These are phyloP conservation scores for Molossus molossus DNA, from an alignment of 2,797 vertebrate species.

Conservation along the genomic window DNA sequence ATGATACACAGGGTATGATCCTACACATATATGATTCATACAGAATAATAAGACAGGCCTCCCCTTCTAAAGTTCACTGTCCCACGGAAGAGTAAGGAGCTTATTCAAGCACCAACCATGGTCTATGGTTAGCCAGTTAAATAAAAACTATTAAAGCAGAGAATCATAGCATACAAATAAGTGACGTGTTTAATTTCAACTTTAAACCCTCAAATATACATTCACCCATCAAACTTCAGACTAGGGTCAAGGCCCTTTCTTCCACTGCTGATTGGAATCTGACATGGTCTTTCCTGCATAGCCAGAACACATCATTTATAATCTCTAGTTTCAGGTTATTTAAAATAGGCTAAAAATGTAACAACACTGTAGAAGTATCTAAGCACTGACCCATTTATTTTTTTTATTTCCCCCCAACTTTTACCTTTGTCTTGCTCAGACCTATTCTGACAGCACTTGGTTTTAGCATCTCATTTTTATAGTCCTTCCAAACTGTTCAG, in stretches of 20 bases:
- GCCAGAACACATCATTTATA: not conserved
- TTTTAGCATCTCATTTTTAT: conserved; percentile 51
- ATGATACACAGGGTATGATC: not conserved
- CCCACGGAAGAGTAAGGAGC: not conserved
- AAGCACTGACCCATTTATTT: not conserved
- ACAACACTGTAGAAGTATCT: not conserved
- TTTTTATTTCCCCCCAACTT: not conserved
- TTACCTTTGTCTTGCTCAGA: not conserved
- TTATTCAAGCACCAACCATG: not conserved
- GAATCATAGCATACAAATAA: conserved; percentile 34
- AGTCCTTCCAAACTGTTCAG: conserved; percentile 12
- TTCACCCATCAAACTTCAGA: conserved; percentile 23
- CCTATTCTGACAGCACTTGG: not conserved
- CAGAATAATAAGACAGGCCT: not conserved
- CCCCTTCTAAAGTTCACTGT: not conserved
- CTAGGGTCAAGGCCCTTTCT: not conserved
- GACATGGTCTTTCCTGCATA: not conserved
- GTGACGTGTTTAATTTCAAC: not conserved
- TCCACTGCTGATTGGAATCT: not conserved
- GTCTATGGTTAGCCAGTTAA: not conserved
- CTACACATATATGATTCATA: too few relatives aligned
- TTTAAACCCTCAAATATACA: conserved; percentile 18
- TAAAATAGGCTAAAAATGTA: conserved; percentile 22
- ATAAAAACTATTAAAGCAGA: not conserved
- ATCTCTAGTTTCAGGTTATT: conserved; percentile 39